These are phyloP conservation scores for Micropoecilia bifurca DNA, from an alignment of 2,797 vertebrate species.

Conservation along the genomic window DNA sequence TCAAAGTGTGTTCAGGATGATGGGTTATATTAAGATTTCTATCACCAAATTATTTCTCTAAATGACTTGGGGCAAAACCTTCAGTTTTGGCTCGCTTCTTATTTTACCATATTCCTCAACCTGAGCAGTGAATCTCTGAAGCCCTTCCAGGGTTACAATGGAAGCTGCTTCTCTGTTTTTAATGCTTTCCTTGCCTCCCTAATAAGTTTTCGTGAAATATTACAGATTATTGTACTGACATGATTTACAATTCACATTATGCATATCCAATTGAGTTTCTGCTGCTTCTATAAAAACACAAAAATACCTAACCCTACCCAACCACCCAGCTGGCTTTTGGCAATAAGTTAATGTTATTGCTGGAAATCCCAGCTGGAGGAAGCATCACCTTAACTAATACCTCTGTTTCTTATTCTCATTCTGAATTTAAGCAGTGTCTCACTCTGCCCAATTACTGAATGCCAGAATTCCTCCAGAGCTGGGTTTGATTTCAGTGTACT, in stretches of 20 bases:
- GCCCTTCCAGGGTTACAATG: neutral
- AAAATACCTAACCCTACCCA: too few relatives aligned
- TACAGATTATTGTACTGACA: neutral
- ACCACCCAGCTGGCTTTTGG: too few relatives aligned
- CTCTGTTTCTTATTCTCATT: neutral
- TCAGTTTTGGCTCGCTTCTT: neutral
- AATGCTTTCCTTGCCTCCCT: neutral
- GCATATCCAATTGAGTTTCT: too few relatives aligned
- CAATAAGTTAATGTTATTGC: too few relatives aligned
- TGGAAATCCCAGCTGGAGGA: conserved; percentile 12
- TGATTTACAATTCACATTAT: too few relatives aligned
- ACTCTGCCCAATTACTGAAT: neutral
- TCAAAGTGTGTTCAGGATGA: neutral
- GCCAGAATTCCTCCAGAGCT: neutral
- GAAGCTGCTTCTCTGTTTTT: neutral
- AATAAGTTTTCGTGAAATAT: neutral
- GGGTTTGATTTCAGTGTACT: neutral
- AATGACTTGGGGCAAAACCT: neutral
- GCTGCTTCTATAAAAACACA: too few relatives aligned
- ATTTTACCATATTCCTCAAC: neutral
- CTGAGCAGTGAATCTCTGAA: neutral
- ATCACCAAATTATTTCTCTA: neutral
- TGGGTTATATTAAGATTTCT: neutral
- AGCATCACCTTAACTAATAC: conserved; percentile 5
- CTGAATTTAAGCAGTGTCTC: neutral